Conservation (phyloP, 92 coral and sea anemone genomes). For the Ricordea florida region DNA sequence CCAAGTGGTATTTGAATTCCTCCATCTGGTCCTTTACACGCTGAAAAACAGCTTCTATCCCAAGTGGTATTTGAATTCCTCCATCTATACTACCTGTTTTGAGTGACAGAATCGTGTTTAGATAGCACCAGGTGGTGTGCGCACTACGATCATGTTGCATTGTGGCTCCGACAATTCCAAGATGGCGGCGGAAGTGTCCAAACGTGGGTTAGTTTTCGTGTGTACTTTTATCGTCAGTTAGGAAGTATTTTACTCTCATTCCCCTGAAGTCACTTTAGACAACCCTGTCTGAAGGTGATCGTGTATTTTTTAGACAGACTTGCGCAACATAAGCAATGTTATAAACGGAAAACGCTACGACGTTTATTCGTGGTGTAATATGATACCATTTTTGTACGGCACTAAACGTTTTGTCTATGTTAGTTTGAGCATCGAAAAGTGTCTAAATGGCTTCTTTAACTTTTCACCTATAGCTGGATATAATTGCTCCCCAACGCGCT, state of each 20-base stretch:
- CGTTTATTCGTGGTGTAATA: slow-evolving; percentile 9
- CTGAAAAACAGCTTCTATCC: too few relatives aligned
- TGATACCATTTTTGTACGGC: slow-evolving; percentile 1
- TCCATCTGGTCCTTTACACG: too few relatives aligned
- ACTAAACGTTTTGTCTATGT: not conserved
- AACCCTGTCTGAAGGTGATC: not conserved
- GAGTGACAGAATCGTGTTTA: too few relatives aligned
- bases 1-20: too few relatives aligned
- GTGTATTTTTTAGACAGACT: not conserved
- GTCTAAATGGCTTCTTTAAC: not conserved
- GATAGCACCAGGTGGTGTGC: too few relatives aligned
- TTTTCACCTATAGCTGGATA: not conserved
- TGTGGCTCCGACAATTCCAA: slow-evolving; percentile 30
- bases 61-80: too few relatives aligned
- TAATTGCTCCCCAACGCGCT: not conserved
- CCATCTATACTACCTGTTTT: too few relatives aligned
- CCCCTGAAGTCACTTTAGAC: too few relatives aligned
- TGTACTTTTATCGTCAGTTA: not conserved
- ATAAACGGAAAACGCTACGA: not conserved
- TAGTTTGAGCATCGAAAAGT: not conserved
- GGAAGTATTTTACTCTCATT: not conserved
- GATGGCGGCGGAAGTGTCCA: slow-evolving; percentile 23
- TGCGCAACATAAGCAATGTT: not conserved
- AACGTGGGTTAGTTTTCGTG: slow-evolving; percentile 21
- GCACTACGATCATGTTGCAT: slow-evolving; percentile 39